Evolutionary conservation across 2,888 invertebrate genomes (phyloP), one percentile per base, ranked within the genome.

Genomic region (Horisme vitalbata): DNA sequence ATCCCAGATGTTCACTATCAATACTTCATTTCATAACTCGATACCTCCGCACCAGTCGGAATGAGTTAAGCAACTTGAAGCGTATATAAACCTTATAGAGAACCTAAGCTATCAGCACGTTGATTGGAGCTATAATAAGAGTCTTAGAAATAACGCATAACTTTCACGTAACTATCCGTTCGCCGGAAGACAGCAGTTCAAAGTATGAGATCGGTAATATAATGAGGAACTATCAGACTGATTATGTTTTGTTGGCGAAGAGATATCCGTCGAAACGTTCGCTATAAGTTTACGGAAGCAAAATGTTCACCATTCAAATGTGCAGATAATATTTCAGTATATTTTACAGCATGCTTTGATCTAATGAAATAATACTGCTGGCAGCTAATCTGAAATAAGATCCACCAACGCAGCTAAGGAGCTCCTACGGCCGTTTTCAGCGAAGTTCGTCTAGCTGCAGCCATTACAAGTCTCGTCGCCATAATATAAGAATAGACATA

Each of bases 31-130:
- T 8, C 3, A 21, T 21, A 3, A 23, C 44, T 46, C 48, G 26
- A 43, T 24, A 32, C 14, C 27, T 33, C 34, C 85, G 85, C 87
- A 88, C 88, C 88, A 86, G 87, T 76, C 87, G 85, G 84, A 87
- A 87, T 87, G 85, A 82, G 76, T 81, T 72, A 83, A 86, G 84
- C 86, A 75, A 79, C 69, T 71, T n/a, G 73, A 88, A 86, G 86
- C 87, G 72, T 85, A 79, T n/a, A n/a, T 76, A 79, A 79, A 79
- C 71, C 77, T 80, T 83, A 84, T 67, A 72, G 18, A 30, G 9
- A 44, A 39, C 49, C 15, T 44, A 49, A 39, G 39, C 44, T 69
- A 65, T 49, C 72, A 71, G 69, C 64, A 69, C 68, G 70, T 70
- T 65, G n/a, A n/a, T n/a, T n/a, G 54, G 65, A 73, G 65, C 70